Evolutionary conservation across 2,888 invertebrate species (phyloP).

Genomic region (Diplolepis rosae): DNA sequence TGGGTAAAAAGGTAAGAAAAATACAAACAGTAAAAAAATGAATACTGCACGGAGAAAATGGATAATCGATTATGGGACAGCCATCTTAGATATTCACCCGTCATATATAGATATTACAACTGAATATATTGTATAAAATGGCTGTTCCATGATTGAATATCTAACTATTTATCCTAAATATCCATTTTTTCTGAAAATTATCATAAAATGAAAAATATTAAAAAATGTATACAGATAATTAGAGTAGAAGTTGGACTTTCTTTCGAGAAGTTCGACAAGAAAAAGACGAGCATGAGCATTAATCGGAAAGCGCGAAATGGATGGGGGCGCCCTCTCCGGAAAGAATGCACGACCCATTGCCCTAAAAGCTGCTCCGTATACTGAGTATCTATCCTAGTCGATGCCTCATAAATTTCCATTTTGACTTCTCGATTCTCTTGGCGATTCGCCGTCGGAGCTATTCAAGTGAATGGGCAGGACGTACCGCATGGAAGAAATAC

Average conservation of each 20-base stretch:
- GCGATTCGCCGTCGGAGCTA: conserved; percentile 56
- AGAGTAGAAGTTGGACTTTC: not conserved
- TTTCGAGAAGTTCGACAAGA: not conserved
- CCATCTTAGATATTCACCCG: not conserved
- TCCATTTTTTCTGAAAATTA: no score
- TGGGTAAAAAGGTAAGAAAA: no score
- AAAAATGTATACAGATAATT: not conserved
- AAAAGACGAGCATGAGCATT: conserved; percentile 38
- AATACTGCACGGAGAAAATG: no score
- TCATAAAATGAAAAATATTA: not conserved
- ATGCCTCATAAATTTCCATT: conserved; percentile 61
- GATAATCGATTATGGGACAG: no score
- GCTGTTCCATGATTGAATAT: no score
- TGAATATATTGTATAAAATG: no score
- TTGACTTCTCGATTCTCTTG: conserved; percentile 55
- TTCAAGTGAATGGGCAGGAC: conserved; percentile 41
- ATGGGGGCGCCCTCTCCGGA: conserved; percentile 46
- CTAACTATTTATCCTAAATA: no score
- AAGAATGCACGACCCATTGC: conserved; percentile 52
- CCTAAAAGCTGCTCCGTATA: conserved; percentile 54
- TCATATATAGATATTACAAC: no score
- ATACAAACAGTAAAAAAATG: no score
- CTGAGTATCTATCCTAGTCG: conserved; percentile 54
- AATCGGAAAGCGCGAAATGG: conserved; percentile 53
- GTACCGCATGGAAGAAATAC: conserved; percentile 50